Evolutionary conservation across 2,113 vertebrate species (phyloP), one percentile per base, ranked within the genome.

Genomic region (Loxodonta africana): DNA sequence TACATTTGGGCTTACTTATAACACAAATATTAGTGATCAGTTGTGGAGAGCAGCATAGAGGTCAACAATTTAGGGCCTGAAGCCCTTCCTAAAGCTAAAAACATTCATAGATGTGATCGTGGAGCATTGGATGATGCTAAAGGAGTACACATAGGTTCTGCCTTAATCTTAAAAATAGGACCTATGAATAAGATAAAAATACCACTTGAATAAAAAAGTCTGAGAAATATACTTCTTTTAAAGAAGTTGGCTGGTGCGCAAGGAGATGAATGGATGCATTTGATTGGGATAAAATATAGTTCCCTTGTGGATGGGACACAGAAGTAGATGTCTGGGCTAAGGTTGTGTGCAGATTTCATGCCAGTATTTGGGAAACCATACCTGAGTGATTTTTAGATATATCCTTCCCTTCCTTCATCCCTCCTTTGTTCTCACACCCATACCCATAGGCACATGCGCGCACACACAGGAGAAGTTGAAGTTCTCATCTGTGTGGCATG

Each of bases 41-140:
- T 5, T 33, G 28, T 53, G 26, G 83, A 25, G 46, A 96, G 17
- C 53, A 80, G 9, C 33, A 23, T 41, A 46, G 71, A 6, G 2
- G 20, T 60, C 26, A 20, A 6, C 15, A 21, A 0, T 48, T 20
- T 4, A n/a, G 20, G 6, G n/a, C 7, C 33, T 37, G 10, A 14
- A 2, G 46, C 21, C 23, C 37, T 94, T 71, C n/a, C 18, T 11
- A 85, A 94, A 85, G 23, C 51, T 91, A 51, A 88, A 82, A 83
- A 94, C 18, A 77, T 71, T 87, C 67, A 65, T 60, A 83, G 25
- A 30, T 81, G 3, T 89, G 53, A 91, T 87, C n/a, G 95, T 96
- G 37, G 77, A 53, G 30, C 60, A 83, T 12, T 26, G 41, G 28
- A 17, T 3, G 60, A 60, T 91, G 96, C 60, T 84, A 81, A 83